Evolutionary conservation across 1,140 invertebrate genomes (phyloP).

Genomic region (Bombus soroeensis): DNA sequence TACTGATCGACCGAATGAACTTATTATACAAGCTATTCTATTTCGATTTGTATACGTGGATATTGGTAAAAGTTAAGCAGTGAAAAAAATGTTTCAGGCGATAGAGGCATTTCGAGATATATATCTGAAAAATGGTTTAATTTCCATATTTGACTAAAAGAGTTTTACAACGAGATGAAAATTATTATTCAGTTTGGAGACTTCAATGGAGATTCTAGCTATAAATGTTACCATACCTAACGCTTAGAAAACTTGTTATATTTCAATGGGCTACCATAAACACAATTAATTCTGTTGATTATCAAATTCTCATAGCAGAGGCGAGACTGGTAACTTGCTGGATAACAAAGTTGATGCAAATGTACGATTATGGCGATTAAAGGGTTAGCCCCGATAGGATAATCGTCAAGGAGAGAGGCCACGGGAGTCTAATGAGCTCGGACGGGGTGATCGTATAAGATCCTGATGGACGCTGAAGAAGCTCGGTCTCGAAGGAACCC

Average conservation of each 20-base stretch:
- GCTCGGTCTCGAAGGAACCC: constrained; percentile 39
- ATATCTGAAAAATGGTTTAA: too few relatives aligned
- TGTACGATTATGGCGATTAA: constrained; percentile 32
- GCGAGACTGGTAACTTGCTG: not conserved
- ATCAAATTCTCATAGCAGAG: not conserved
- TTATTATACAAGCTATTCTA: not conserved
- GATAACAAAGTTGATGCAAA: constrained; percentile 13
- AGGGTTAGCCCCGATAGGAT: constrained; percentile 29
- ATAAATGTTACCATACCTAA: too few relatives aligned
- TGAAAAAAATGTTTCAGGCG: not conserved
- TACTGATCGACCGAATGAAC: not conserved
- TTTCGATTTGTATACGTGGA: too few relatives aligned
- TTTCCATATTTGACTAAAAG: too few relatives aligned
- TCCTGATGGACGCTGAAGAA: constrained; percentile 54
- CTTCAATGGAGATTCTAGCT: too few relatives aligned
- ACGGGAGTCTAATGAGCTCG: constrained; percentile 51
- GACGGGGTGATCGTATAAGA: constrained; percentile 45
- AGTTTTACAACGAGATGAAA: too few relatives aligned
- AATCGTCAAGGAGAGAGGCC: constrained; percentile 23
- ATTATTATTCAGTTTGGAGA: too few relatives aligned
- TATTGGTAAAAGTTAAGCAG: too few relatives aligned
- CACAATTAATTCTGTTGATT: constrained; percentile 7
- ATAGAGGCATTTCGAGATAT: too few relatives aligned
- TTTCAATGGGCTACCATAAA: not conserved
- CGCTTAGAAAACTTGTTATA: too few relatives aligned